Percentiles rank a stretch among this genome's conserved stretches.
Conservation (phyloP, 2,797 vertebrate species). For the Gallinago solitaria region DNA sequence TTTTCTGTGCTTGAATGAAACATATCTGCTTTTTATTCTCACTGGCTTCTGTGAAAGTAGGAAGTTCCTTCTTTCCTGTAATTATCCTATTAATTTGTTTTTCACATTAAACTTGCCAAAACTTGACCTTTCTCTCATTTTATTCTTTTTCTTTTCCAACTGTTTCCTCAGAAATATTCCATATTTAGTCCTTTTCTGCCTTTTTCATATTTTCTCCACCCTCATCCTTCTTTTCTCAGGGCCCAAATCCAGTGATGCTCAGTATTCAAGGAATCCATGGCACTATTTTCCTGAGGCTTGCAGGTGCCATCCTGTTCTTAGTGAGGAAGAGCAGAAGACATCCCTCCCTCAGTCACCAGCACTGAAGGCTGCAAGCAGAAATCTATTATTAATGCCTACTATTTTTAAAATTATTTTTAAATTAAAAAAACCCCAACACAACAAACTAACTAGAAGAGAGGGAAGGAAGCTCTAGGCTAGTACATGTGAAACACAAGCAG, state of each 20-base stretch:
- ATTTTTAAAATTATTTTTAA: background rate
- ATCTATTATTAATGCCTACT: background rate
- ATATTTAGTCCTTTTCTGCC: background rate
- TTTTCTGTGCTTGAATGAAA: background rate
- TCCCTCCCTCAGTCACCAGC: background rate
- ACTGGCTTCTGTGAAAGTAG: conserved; percentile 1
- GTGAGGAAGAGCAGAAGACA: background rate
- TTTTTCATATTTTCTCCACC: background rate
- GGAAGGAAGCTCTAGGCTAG: background rate
- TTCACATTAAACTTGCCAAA: background rate
- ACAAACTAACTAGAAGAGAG: background rate
- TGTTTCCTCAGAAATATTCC: background rate
- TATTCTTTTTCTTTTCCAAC: background rate
- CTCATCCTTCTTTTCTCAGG: background rate
- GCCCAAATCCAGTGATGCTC: background rate
- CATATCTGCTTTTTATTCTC: background rate
- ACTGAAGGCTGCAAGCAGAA: background rate
- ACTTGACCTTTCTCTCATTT: background rate
- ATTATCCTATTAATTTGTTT: conserved; percentile 28
- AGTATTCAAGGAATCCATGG: background rate
- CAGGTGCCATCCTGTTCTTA: background rate
- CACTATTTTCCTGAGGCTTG: background rate
- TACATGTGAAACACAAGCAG: background rate
- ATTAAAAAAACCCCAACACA: background rate
- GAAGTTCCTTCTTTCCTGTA: background rate